Evolutionary conservation across 1,140 invertebrate species (phyloP).

Genomic region (Aphelenchoides avenae): DNA sequence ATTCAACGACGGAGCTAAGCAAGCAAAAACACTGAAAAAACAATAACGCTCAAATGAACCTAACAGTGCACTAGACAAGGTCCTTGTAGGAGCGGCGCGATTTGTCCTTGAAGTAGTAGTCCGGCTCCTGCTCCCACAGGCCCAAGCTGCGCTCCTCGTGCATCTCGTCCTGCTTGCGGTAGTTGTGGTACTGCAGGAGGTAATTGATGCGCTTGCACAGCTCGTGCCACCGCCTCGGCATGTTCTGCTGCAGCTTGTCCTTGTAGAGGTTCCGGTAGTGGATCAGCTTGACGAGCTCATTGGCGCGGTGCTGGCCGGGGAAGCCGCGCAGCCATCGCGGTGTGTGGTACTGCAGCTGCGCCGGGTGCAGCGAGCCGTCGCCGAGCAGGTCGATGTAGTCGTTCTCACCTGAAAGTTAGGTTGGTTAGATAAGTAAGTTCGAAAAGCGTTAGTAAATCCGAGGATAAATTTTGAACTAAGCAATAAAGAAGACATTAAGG

Average conservation of each 20-base stretch:
- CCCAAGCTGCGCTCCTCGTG: conserved; percentile 46
- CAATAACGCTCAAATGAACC: no score
- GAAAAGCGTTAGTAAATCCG: no score
- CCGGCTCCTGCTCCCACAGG: conserved; percentile 56
- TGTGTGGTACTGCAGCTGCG: conserved; percentile 56
- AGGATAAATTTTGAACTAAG: no score
- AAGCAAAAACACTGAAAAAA: no score
- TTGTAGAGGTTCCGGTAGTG: conserved; percentile 58
- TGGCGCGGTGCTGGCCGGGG: conserved; percentile 56
- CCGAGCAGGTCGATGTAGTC: conserved; percentile 57
- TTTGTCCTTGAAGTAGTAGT: conserved; percentile 58
- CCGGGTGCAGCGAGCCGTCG: conserved; percentile 49
- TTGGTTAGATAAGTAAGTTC: no score
- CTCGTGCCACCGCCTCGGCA: conserved; percentile 55
- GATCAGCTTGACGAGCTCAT: conserved; percentile 56
- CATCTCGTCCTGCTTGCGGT: conserved; percentile 55
- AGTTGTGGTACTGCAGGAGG: conserved; percentile 57
- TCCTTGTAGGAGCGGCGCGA: conserved; percentile 53
- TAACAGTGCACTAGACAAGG: conserved; percentile 46
- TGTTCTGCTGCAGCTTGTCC: conserved; percentile 49
- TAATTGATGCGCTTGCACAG: conserved; percentile 56
- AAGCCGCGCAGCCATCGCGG: conserved; percentile 57
- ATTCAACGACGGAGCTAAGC: no score
- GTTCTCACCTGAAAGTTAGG: conserved; percentile 56
- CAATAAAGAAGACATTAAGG: no score